Base-by-base conservation (phyloP, 2,888 invertebrate genomes). In the Patella depressa region DNA sequence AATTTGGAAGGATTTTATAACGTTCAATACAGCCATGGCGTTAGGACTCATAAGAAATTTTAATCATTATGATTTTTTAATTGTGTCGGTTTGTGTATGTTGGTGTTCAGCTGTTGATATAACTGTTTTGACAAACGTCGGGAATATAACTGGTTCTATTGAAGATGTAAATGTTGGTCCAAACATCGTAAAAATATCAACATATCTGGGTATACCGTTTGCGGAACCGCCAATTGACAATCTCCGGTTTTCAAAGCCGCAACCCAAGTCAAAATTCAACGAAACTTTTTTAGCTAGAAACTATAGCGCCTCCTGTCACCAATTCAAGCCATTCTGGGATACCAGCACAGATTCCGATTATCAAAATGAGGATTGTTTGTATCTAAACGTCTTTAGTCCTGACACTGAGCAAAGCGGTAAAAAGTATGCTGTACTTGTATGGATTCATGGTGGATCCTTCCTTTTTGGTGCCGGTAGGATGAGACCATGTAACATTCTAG, bases 161-260 rank as follows among this genome's bases (percentile, higher is more conserved):
- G 65, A 65, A 14, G 24, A 19, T 24, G 24, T 65, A 65, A 65
- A 65, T 24, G 65, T 65, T 9, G 65, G 65, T 65, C 65, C 65
- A 11, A 24, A 65, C 19, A 65, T 12, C 14, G 19, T 65, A 11
- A 19, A 19, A 3, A 65, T 65, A 24, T 19, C 65, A 65, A 14
- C 96, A 76, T 97, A 96, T 89, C 95, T 95, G 75, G 97, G 97
- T 4, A 96, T 97, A 81, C 97, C 97, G 29, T 97, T 96, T 90
- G 97, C 97, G 12, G 96, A 96, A 90, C 95, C 97, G 2, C 97
- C 97, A 1, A 92, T 97, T 72, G 97, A 96, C n/a, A 83, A 88
- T 78, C 93, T 97, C 81, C 93, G 97, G 87, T 97, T 97, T 92
- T 94, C 96, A 72, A 95, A 95, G 86, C 97, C 97, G 12, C 19